Percentiles rank a stretch among this genome's conserved stretches.
Evolutionary conservation across 2,888 invertebrate genomes (phyloP).

Genomic region (Tetragnatha montana): DNA sequence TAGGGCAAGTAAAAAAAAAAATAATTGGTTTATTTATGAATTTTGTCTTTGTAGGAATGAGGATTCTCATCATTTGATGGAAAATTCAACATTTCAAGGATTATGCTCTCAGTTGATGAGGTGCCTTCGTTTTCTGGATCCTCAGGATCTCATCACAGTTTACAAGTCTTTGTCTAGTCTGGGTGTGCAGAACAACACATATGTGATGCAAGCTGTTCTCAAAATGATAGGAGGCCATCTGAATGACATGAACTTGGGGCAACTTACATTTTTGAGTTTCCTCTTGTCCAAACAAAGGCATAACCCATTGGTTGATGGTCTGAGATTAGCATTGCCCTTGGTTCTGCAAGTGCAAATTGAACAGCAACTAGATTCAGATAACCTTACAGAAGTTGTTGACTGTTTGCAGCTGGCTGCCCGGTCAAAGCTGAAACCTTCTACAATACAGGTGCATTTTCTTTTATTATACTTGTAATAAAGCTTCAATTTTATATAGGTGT

Average conservation of each 20-base stretch:
- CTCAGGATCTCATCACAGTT: slow-evolving; percentile 51
- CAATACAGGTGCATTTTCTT: slow-evolving; percentile 76
- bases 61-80: slow-evolving; percentile 9
- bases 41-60: neutral
- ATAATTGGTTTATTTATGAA: too few species aligned
- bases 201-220: slow-evolving; percentile 80
- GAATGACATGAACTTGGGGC: slow-evolving; percentile 80
- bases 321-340: slow-evolving; percentile 82
- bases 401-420: slow-evolving; percentile 76
- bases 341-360: slow-evolving; percentile 82
- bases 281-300: slow-evolving; percentile 79
- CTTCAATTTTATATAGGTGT: neutral
- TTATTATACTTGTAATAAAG: too few species aligned
- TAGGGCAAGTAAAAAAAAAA: too few species aligned
- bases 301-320: slow-evolving; percentile 81
- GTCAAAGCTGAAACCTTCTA: slow-evolving; percentile 72
- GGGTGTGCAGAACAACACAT: slow-evolving; percentile 56
- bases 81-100: slow-evolving; percentile 42
- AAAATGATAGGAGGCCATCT: slow-evolving; percentile 81
- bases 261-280: slow-evolving; percentile 82
- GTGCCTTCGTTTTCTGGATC: slow-evolving; percentile 58
- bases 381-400: slow-evolving; percentile 63
- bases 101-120: slow-evolving; percentile 65
- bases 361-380: slow-evolving; percentile 77
- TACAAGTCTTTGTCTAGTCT: slow-evolving; percentile 39